Evolutionary conservation across 23 tunicate species (phyloP).

Genomic region (Ciona savignyi): DNA sequence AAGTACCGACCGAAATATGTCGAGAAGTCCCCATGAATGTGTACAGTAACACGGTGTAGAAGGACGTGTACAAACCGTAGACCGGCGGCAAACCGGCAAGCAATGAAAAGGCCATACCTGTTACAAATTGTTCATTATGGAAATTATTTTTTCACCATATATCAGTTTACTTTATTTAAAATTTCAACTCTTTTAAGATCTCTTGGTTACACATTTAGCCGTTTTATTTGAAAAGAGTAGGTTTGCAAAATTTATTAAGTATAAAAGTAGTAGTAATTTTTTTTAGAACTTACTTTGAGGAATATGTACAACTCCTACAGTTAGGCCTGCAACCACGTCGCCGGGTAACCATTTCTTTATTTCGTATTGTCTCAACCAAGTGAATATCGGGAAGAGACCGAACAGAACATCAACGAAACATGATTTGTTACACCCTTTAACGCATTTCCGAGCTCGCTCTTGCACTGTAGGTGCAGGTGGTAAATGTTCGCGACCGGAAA

Average conservation of each 20-base stretch:
- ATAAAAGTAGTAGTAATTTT: too few relatives aligned
- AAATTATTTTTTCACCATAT: neutral
- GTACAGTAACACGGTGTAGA: slow-evolving; percentile 73
- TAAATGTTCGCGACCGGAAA: slow-evolving; percentile 22
- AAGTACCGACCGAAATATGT: slow-evolving; percentile 90
- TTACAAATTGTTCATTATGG: neutral
- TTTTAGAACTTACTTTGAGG: slow-evolving; percentile 71
- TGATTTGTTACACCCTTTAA: slow-evolving; percentile 16
- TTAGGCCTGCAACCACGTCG: slow-evolving; percentile 78
- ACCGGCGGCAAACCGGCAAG: slow-evolving; percentile 88
- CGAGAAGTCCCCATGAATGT: slow-evolving; percentile 95
- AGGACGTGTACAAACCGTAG: slow-evolving; percentile 84
- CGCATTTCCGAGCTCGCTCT: slow-evolving; percentile 18
- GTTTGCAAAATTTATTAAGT: neutral
- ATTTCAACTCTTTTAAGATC: neutral
- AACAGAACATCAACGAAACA: slow-evolving; percentile 5
- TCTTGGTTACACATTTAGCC: neutral
- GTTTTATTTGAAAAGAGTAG: too few relatives aligned
- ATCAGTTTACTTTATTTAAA: neutral
- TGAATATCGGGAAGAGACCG: slow-evolving; percentile 68
- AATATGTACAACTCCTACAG: slow-evolving; percentile 90
- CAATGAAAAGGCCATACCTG: slow-evolving; percentile 89
- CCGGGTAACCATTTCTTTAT: slow-evolving; percentile 62
- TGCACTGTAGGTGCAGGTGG: slow-evolving; percentile 13
- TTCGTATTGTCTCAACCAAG: slow-evolving; percentile 69